Evolutionary conservation across 2,888 invertebrate species (phyloP), one percentile per base, ranked within the genome.

Genomic region (Punctoribates punctum): DNA sequence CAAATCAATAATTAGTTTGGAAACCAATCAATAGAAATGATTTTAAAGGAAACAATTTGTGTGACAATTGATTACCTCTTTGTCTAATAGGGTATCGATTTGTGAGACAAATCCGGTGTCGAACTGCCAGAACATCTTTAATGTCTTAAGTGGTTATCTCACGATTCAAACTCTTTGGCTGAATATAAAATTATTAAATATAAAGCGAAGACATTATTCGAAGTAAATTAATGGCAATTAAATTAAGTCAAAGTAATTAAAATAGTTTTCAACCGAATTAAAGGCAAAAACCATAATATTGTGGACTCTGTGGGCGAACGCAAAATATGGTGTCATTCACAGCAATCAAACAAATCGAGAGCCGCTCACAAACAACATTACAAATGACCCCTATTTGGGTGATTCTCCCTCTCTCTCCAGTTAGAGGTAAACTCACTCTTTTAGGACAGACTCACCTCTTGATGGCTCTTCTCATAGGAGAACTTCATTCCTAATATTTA

Each of bases 121-220:
- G 83, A 88, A 90, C 84, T 89, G 89, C 92, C 92, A 92, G 88
- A 91, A 92, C 92, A 92, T 92, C 73, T 5, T 48, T 48, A 48
- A 48, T 17, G 17, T 17, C 17, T 3, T 3, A 5, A 15, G 2
- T 17, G 5, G 13, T 48, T 48, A 48, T 9, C 17, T 15, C 13
- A 48, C n/a, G n/a, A n/a, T n/a, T n/a, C n/a, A n/a, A n/a, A n/a
- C n/a, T n/a, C n/a, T n/a, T n/a, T n/a, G n/a, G n/a, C n/a, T 11
- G 13, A 48, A 15, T 48, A 2, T 15, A 15, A 48, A 3, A 9
- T 48, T 9, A 13, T 48, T 11, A 48, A 48, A 5, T 15, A 48
- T 42, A 48, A 48, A 48, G 34, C 8, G 8, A 34, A 34, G 8
- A 8, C 34, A 34, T 34, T 34, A 6, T 34, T 34, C 34, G 8